phyloP scores from a whole-genome alignment of 2,797 vertebrate genomes.

The Pseudochaenichthys georgianus region DNA sequence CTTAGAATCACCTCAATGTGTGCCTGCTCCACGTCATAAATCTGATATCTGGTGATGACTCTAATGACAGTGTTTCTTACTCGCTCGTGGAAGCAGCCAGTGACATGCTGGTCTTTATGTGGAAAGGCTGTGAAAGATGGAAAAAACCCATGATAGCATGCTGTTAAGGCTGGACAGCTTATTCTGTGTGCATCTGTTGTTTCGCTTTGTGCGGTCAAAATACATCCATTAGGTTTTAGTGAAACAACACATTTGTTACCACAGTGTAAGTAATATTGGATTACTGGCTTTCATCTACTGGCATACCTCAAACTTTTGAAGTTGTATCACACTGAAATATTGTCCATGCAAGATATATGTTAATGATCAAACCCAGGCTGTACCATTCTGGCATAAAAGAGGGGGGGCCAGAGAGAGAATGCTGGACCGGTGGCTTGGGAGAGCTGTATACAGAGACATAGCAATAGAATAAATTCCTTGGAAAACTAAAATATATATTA shows the following conservation, averaged over 20 bases:
- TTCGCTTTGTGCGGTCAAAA: slow-evolving; percentile 24
- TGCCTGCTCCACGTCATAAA: slow-evolving; percentile 77
- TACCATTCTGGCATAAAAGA: slow-evolving; percentile 20
- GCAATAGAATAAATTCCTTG: background rate
- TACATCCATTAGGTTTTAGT: background rate
- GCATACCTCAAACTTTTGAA: background rate
- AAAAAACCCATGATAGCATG: slow-evolving; percentile 31
- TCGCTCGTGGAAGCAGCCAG: slow-evolving; percentile 52
- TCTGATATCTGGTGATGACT: slow-evolving; percentile 66
- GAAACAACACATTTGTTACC: background rate
- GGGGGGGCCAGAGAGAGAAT: background rate
- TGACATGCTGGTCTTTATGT: slow-evolving; percentile 67
- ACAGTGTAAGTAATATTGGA: background rate
- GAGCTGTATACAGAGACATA: slow-evolving; percentile 12
- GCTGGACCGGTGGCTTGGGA: background rate
- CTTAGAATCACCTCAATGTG: slow-evolving; percentile 60
- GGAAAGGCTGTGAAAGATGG: slow-evolving; percentile 54
- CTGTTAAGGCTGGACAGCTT: slow-evolving; percentile 14
- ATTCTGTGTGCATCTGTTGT: slow-evolving; percentile 31
- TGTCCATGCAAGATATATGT: background rate
- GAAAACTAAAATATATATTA: background rate
- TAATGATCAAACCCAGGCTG: background rate
- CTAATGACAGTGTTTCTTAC: slow-evolving; percentile 55
- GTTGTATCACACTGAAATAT: background rate
- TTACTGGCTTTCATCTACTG: background rate